phyloP scores from a whole-genome alignment of 2,113 vertebrate species.

The Lepisosteus oculatus region DNA sequence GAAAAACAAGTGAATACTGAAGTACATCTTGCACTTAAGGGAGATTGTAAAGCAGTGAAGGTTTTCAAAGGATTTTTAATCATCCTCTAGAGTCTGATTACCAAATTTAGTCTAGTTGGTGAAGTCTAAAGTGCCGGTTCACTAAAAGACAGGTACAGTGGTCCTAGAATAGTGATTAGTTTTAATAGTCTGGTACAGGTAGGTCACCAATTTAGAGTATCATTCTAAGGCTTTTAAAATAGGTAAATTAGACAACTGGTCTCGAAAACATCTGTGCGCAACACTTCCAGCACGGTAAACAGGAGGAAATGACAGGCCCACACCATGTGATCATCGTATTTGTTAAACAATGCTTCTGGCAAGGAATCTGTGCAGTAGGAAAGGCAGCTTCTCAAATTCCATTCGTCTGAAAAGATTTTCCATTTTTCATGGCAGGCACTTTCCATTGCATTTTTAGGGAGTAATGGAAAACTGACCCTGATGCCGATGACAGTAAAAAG shows the following conservation, averaged over 20 bases:
- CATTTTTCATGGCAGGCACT: slow-evolving; percentile 52
- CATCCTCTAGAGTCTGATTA: no score
- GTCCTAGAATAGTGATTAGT: no score
- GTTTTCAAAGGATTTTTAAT: no score
- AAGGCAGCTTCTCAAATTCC: slow-evolving; percentile 38
- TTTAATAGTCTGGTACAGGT: no score
- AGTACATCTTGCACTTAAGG: no score
- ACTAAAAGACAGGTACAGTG: no score
- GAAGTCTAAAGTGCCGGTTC: no score
- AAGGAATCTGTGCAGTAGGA: neutral
- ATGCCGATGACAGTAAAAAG: slow-evolving; percentile 58
- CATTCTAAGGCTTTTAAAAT: slow-evolving; percentile 36
- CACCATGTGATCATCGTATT: slow-evolving; percentile 11
- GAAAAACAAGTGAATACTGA: no score
- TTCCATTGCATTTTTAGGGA: slow-evolving; percentile 58
- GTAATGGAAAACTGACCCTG: slow-evolving; percentile 52
- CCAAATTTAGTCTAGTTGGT: no score
- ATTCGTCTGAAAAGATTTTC: slow-evolving; percentile 47
- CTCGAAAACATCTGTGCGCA: neutral
- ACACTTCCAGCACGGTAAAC: slow-evolving; percentile 11
- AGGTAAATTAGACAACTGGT: neutral
- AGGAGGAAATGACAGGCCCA: neutral
- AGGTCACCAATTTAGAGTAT: neutral
- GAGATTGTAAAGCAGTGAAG: no score
- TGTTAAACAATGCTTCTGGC: slow-evolving; percentile 21